Evolutionary conservation across 2,888 invertebrate genomes (phyloP), one percentile per base, ranked within the genome.

Genomic region (Sialis fuliginosa): DNA sequence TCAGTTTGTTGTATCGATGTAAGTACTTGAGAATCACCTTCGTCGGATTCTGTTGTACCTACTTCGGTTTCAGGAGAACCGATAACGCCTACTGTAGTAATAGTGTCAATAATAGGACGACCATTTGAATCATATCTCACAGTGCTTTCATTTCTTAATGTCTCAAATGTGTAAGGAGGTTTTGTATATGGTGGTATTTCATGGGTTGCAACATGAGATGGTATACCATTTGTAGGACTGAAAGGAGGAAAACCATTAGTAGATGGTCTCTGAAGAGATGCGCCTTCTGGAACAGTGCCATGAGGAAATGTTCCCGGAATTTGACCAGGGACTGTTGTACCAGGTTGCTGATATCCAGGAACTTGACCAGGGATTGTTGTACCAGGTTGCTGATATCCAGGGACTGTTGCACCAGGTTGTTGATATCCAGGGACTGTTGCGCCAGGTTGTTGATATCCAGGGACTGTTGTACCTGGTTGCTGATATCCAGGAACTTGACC

Each of bases 1-100:
- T 60, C 58, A 7, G 63, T 58, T 47, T 64, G 65, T 54, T 68
- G 71, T 1, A 81, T 75, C 46, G 74, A 75, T 47, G 78, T 77
- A 62, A 75, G 75, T 3, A 83, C 84, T 65, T 82, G 81, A 1
- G 86, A 84, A 60, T 82, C 79, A 30, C 79, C 75, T 49, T 76
- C 79, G 54, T 81, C 79, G n/a, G 59, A 62, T 6, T 56, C 60
- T 6, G 51, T 50, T 13, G 46, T 49, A 6, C 6, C 12, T 42
- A 10, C 42, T n/a, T 34, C 35, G 32, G 39, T 6, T 6, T 22
- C 30, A 6, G 41, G 44, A 9, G 10, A 3, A n/a, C 12, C 42
- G 31, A 42, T 13, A 33, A 42, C 39, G 44, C n/a, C 50, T 22
- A 35, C 42, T 46, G 13, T 39, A 39, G 39, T n/a, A 9, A 13